Evolutionary conservation across 2,113 vertebrate species (phyloP).

Genomic region (Danionella cerebrum): DNA sequence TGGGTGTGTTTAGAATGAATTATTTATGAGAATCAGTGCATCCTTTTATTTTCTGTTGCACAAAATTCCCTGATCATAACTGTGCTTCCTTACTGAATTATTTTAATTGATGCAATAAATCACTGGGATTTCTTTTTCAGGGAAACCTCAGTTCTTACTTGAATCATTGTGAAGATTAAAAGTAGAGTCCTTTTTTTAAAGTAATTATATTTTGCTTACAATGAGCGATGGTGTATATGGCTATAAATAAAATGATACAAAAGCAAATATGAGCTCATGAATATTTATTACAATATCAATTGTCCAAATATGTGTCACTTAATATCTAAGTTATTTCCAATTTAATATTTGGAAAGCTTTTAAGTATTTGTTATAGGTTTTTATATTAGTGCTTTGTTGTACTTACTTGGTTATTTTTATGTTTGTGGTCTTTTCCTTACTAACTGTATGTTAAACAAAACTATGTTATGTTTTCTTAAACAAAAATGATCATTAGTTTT

Average conservation of each 20-base stretch:
- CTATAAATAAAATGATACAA: conserved; percentile 29
- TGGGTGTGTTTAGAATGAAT: background rate
- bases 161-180: background rate
- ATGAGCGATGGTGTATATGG: conserved; percentile 11
- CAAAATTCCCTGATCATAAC: background rate
- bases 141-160: background rate
- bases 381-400: no score
- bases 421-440: no score
- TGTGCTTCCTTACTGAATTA: conserved; percentile 19
- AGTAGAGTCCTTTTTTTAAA: conserved; percentile 14
- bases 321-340: no score
- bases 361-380: no score
- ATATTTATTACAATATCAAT: background rate
- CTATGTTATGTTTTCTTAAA: no score
- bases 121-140: background rate
- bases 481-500: no score
- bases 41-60: background rate
- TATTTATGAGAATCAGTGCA: background rate
- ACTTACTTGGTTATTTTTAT: no score
- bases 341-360: no score
- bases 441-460: no score
- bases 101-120: conserved; percentile 34
- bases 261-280: background rate
- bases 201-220: conserved; percentile 17
- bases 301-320: no score